Evolutionary conservation across 1,140 invertebrate species (phyloP).

Genomic region (Caenorhabditis brenneri): DNA sequence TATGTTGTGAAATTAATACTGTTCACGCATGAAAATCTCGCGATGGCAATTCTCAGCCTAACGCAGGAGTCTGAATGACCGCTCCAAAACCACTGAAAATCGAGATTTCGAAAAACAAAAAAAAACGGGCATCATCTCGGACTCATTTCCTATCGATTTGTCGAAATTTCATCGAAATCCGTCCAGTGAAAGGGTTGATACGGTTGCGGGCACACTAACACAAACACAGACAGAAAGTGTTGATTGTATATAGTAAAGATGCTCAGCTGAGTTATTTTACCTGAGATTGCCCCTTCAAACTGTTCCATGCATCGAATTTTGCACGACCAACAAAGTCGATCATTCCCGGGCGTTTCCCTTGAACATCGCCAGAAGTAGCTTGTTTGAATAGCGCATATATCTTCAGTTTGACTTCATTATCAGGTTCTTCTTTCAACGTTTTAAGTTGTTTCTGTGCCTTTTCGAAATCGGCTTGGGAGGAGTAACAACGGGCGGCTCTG

Average conservation of each 20-base stretch:
- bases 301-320: constrained; percentile 77
- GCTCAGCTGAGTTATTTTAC: background rate
- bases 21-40: no score
- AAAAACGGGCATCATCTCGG: no score
- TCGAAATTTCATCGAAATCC: no score
- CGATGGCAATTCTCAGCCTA: no score
- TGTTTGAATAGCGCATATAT: constrained; percentile 77
- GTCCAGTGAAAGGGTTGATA: no score
- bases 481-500: constrained; percentile 34
- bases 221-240: constrained; percentile 10
- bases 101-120: no score
- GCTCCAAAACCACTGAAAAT: no score
- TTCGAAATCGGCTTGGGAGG: constrained; percentile 67
- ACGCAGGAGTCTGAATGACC: no score
- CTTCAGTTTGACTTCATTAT: constrained; percentile 75
- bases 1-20: no score
- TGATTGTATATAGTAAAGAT: background rate
- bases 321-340: constrained; percentile 76
- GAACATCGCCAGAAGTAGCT: constrained; percentile 75
- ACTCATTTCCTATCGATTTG: no score
- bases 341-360: constrained; percentile 75
- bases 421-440: constrained; percentile 73
- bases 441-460: constrained; percentile 72
- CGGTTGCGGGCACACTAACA: no score
- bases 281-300: constrained; percentile 53